phyloP scores from a whole-genome alignment of 2,797 vertebrate species.

The Acanthiza pusilla region DNA sequence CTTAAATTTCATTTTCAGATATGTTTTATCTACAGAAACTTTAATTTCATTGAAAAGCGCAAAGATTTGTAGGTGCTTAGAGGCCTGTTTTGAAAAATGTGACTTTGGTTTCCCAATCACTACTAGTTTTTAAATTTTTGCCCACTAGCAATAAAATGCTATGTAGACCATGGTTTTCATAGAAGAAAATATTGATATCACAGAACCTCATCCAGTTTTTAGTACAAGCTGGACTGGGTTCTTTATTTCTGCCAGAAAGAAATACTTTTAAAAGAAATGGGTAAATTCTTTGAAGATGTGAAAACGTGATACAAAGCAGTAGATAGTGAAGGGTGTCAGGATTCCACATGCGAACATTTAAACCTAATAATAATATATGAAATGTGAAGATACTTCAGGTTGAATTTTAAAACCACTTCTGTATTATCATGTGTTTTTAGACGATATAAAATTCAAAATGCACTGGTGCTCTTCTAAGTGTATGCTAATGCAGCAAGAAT shows the following conservation, averaged over 20 bases:
- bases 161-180: background rate
- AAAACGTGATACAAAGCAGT: background rate
- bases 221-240: background rate
- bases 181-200: background rate
- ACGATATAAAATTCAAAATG: background rate
- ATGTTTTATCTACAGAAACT: background rate
- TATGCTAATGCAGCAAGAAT: background rate
- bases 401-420: background rate
- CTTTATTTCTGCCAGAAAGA: background rate
- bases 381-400: background rate
- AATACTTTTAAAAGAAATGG: background rate
- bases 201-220: background rate
- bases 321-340: background rate
- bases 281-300: background rate
- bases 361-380: background rate
- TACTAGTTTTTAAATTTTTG: background rate
- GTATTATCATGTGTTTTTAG: background rate
- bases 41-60: background rate
- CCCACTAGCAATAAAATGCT: background rate
- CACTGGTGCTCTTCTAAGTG: background rate
- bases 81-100: background rate
- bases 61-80: background rate
- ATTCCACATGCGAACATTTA: background rate
- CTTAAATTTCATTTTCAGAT: background rate
- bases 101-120: background rate